A percentile compares a stretch with the other conserved stretches of the same genome.
Conservation (phyloP, 1,140 invertebrate species). For the Leptinotarsa texana region DNA sequence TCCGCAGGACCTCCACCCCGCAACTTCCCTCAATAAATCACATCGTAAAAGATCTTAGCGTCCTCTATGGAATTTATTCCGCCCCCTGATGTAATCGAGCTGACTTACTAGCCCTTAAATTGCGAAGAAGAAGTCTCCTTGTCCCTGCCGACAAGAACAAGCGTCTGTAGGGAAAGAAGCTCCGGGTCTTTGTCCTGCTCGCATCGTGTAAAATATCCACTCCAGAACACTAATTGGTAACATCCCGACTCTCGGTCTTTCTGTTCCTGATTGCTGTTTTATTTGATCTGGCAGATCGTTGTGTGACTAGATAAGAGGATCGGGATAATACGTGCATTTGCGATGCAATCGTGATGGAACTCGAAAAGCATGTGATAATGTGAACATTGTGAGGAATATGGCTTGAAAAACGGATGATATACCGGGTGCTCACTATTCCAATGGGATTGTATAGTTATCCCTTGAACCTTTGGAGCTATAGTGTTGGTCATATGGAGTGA, state of each 20-base stretch:
- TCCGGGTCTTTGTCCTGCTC: background rate
- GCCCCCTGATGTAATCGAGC: background rate
- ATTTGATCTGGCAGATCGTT: no score
- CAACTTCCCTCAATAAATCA: background rate
- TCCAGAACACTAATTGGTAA: background rate
- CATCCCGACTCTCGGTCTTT: background rate
- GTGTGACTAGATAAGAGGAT: no score
- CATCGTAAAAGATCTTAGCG: background rate
- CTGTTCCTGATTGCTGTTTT: background rate
- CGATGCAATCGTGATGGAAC: no score
- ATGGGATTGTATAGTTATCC: no score
- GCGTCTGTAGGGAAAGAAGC: background rate
- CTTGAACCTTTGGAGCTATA: no score
- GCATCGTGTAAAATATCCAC: background rate
- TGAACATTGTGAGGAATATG: no score
- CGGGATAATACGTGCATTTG: no score
- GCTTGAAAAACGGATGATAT: no score
- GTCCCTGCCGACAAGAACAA: conserved; percentile 1
- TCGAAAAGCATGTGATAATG: no score
- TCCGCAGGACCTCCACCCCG: no score
- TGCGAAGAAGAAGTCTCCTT: conserved; percentile 5
- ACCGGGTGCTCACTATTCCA: no score
- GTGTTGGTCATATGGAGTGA: no score
- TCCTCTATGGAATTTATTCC: background rate
- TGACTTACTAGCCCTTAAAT: conserved; percentile 8